phyloP scores from a whole-genome alignment of 2,888 invertebrate genomes.

The Drosophila paranaensis region DNA sequence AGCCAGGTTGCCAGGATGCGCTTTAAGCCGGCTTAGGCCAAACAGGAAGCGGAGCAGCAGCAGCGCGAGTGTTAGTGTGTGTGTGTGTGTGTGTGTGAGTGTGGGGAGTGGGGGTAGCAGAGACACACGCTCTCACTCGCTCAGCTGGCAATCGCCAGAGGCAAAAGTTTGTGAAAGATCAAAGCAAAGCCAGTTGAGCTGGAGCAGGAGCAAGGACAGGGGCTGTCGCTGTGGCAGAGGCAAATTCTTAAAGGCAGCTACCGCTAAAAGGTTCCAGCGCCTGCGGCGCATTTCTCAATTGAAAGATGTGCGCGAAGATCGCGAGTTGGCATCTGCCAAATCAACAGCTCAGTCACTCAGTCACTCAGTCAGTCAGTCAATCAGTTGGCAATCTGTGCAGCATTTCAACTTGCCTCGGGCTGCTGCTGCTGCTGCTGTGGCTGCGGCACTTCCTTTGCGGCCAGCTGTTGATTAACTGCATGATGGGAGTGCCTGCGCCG shows the following conservation, averaged over 20 bases:
- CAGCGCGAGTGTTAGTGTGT: conserved; percentile 1
- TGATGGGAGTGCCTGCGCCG: conserved; percentile 41
- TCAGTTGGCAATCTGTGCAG: conserved; percentile 1
- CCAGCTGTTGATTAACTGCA: conserved; percentile 77
- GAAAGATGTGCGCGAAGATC: conserved; percentile 62
- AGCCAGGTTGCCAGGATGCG: conserved; percentile 47
- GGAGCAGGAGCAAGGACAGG: neutral
- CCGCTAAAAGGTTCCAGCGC: conserved; percentile 26
- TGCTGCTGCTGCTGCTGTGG: conserved; percentile 52
- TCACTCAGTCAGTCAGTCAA: neutral
- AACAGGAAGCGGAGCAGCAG: conserved; percentile 36
- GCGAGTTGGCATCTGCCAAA: conserved; percentile 57
- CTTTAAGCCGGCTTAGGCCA: conserved; percentile 70
- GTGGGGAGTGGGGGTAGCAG: conserved; percentile 10
- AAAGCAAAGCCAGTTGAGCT: conserved; percentile 9
- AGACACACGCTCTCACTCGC: conserved; percentile 1
- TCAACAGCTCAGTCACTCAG: conserved; percentile 14
- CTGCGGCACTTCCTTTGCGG: conserved; percentile 72
- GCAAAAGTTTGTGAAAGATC: conserved; percentile 53
- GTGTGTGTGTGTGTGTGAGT: conserved; percentile 5
- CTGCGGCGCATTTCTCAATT: conserved; percentile 65
- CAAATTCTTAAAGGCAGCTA: neutral
- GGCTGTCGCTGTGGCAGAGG: too few species aligned
- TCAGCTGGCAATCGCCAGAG: conserved; percentile 55
- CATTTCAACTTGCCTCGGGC: conserved; percentile 28